phyloP scores from a whole-genome alignment of 2,797 vertebrate genomes.

The Acrossocheilus wenchowensis region DNA sequence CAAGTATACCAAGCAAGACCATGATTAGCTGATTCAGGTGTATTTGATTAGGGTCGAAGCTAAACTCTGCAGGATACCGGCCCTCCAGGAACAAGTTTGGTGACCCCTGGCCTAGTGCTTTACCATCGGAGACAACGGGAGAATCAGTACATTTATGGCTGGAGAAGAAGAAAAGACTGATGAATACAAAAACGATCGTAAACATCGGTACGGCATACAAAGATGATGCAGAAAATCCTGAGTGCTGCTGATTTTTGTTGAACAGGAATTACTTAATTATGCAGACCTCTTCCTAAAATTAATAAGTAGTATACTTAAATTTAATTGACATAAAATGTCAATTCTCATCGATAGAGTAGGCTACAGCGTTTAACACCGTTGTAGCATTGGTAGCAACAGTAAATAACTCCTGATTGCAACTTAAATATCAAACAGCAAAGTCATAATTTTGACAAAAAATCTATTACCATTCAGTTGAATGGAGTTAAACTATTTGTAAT shows the following conservation, averaged over 20 bases:
- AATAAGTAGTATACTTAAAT: background rate
- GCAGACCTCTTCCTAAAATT: background rate
- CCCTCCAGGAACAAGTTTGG: too few relatives aligned
- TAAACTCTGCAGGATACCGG: too few relatives aligned
- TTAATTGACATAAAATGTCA: background rate
- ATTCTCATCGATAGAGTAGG: background rate
- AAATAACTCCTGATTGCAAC: background rate
- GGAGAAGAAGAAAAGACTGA: background rate
- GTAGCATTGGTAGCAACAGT: background rate
- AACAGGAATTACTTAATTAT: background rate
- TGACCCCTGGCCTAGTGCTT: background rate
- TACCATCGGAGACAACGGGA: background rate
- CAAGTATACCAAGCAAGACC: too few relatives aligned
- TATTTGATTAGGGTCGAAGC: too few relatives aligned
- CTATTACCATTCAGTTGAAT: background rate
- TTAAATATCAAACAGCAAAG: background rate
- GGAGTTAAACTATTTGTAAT: background rate
- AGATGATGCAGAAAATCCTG: background rate
- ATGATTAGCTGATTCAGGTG: too few relatives aligned
- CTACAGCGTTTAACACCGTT: background rate
- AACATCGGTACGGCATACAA: background rate
- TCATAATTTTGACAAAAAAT: too few relatives aligned
- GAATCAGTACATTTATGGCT: background rate
- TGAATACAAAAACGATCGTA: background rate
- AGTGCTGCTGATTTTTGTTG: background rate